Base-by-base conservation (phyloP, 2,888 invertebrate genomes). In the Drepanosiphum platanoidis region DNA sequence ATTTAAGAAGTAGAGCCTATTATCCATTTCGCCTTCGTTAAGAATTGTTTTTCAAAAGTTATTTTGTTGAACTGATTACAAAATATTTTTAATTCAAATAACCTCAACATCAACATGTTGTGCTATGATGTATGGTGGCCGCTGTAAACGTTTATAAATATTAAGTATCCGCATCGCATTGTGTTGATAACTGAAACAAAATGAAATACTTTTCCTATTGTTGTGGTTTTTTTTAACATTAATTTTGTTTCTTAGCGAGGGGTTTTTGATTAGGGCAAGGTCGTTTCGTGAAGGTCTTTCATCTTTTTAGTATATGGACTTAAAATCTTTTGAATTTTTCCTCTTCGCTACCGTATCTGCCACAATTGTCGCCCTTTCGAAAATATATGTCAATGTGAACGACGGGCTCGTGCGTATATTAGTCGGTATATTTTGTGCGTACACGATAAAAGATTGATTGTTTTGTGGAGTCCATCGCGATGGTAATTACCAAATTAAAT, bases 311-410 rank as follows among this genome's bases (percentile, higher is more conserved):
- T 3, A 22, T 52, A 22, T 52, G 5, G 52, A 7, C 30, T 42
- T 27, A 39, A 66, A 42, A 27, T 46, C 22, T 68, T 68, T 79
- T 77, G 34, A n/a, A 30, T 39, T n/a, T 46, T n/a, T 79, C 52
- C 52, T 34, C 42, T 3, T 11, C 1, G 9, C 5, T 18, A 70
- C 4, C 18, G 30, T 72, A 70, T 39, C 9, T 15, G 22, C 18
- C 5, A 3, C 30, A 34, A 8, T 58, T 15, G 58, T 15, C 30
- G 32, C 30, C 42, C 32, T 30, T n/a, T 32, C n/a, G 32, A 74
- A 83, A 83, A 83, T 52, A 83, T 52, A 30, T 68, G 83, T 75
- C 75, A 83, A 75, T 75, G 83, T 52, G 46, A 83, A 83, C 74
- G 18, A 4, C 74, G 18, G 8, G 79, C 79, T 68, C 9, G 27